A percentile compares a stretch with the other conserved stretches of the same genome.
These are phyloP conservation scores for Carcina quercana DNA, from an alignment of 2,888 invertebrate genomes.

Conservation along the genomic window DNA sequence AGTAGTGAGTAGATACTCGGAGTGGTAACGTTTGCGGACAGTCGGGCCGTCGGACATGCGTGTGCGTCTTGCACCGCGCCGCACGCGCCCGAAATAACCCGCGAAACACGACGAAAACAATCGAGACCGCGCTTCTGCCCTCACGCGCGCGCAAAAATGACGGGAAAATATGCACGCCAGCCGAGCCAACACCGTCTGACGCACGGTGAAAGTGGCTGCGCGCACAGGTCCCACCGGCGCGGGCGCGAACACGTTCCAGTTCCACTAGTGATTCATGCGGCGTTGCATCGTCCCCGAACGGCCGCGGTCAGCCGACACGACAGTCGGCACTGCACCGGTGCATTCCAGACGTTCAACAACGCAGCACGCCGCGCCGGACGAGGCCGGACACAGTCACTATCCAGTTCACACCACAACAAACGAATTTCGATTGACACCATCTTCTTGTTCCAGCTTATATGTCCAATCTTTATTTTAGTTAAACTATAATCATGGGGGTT, in stretches of 20 bases:
- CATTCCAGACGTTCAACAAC: too few species aligned
- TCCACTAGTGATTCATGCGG: conserved; percentile 15
- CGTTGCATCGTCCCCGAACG: conserved; percentile 20
- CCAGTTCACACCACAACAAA: too few species aligned
- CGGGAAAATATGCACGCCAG: conserved; percentile 49
- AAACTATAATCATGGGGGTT: too few species aligned
- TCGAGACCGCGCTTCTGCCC: conserved; percentile 57
- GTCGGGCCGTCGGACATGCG: conserved; percentile 29
- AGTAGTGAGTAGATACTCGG: conserved; percentile 28
- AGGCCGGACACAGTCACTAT: background rate
- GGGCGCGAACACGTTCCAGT: conserved; percentile 15
- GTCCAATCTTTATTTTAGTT: too few species aligned
- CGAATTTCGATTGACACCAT: conserved; percentile 17
- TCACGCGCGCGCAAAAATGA: conserved; percentile 60
- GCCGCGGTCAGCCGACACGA: conserved; percentile 17
- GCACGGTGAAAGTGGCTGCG: conserved; percentile 24
- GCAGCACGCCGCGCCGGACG: background rate
- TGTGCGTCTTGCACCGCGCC: conserved; percentile 48
- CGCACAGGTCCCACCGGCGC: conserved; percentile 10
- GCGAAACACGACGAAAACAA: conserved; percentile 73
- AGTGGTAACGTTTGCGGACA: conserved; percentile 47
- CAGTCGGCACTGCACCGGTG: conserved; percentile 4
- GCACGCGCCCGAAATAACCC: conserved; percentile 63
- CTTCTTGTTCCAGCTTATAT: conserved; percentile 13
- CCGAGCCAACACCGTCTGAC: conserved; percentile 20